These are phyloP conservation scores for Scaptomyza cyrtandrae DNA, from an alignment of 2,888 invertebrate species.

Conservation along the genomic window DNA sequence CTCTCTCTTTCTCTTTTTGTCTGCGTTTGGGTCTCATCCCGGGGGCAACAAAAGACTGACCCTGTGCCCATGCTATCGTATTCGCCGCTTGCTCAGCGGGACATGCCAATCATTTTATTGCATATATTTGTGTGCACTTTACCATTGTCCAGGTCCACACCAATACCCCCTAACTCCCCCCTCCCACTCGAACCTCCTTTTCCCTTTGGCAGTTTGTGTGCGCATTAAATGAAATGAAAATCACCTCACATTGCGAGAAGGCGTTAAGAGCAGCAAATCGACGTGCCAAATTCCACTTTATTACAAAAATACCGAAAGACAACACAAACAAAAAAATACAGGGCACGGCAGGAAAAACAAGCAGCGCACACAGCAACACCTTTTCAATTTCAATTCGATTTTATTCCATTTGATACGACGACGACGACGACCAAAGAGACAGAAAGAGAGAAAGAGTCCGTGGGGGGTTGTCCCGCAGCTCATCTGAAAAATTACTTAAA, in stretches of 20 bases:
- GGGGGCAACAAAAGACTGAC: conserved; percentile 13
- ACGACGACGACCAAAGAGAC: conserved; percentile 28
- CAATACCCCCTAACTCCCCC: not conserved
- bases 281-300: conserved; percentile 78
- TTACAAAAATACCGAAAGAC: conserved; percentile 45
- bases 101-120: conserved; percentile 79
- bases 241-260: conserved; percentile 56
- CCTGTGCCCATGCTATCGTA: conserved; percentile 15
- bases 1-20: not conserved
- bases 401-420: conserved; percentile 72
- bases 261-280: conserved; percentile 70
- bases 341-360: conserved; percentile 27
- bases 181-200: not conserved
- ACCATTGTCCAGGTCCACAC: conserved; percentile 64
- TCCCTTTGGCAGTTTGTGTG: conserved; percentile 50
- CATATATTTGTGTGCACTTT: conserved; percentile 77
- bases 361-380: conserved; percentile 66
- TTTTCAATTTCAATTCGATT: conserved; percentile 77
- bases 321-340: conserved; percentile 15
- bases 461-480: conserved; percentile 24
- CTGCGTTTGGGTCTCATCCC: conserved; percentile 10
- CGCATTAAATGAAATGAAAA: conserved; percentile 77
- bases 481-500: conserved; percentile 61
- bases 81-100: conserved; percentile 47
- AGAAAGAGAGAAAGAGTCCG: conserved; percentile 8